These are phyloP conservation scores for Sinelater perroti DNA, from an alignment of 2,888 invertebrate genomes.

Conservation along the genomic window DNA sequence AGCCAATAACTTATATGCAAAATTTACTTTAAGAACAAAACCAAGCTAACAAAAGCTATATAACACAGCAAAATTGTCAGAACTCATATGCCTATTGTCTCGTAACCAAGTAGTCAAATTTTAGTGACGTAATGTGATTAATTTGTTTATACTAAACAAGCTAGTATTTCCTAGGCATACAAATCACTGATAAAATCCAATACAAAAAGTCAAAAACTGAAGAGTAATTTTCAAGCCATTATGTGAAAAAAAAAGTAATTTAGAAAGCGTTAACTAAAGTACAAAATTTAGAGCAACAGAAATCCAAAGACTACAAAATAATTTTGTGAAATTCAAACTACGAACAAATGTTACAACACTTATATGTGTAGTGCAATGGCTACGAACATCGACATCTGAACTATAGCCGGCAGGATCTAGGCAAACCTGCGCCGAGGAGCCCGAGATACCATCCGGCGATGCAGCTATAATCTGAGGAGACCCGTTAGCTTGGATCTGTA, in stretches of 20 bases:
- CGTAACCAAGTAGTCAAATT: too few relatives aligned
- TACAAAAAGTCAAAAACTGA: conserved; percentile 34
- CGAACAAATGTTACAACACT: conserved; percentile 43
- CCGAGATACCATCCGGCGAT: conserved; percentile 63
- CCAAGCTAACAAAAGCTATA: conserved; percentile 60
- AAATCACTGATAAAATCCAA: conserved; percentile 45
- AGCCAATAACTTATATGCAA: not conserved
- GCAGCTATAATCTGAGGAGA: conserved; percentile 63
- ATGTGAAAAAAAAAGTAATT: conserved; percentile 15
- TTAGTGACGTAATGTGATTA: not conserved
- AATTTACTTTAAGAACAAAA: conserved; percentile 51
- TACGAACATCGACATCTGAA: conserved; percentile 80
- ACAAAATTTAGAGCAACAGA: conserved; percentile 27
- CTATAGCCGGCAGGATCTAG: conserved; percentile 75
- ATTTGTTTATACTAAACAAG: conserved; percentile 2
- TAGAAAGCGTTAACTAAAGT: conserved; percentile 17
- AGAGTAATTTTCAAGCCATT: conserved; percentile 20
- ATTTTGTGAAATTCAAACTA: conserved; percentile 20
- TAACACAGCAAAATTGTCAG: conserved; percentile 41
- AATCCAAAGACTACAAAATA: conserved; percentile 10
- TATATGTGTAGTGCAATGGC: conserved; percentile 42
- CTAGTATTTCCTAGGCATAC: conserved; percentile 3
- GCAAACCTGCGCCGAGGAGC: conserved; percentile 75
- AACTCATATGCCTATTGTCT: not conserved
- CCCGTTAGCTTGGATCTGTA: conserved; percentile 64